Evolutionary conservation across 2,888 invertebrate species (phyloP), one percentile per base, ranked within the genome.

Genomic region (Oasisia sp.): DNA sequence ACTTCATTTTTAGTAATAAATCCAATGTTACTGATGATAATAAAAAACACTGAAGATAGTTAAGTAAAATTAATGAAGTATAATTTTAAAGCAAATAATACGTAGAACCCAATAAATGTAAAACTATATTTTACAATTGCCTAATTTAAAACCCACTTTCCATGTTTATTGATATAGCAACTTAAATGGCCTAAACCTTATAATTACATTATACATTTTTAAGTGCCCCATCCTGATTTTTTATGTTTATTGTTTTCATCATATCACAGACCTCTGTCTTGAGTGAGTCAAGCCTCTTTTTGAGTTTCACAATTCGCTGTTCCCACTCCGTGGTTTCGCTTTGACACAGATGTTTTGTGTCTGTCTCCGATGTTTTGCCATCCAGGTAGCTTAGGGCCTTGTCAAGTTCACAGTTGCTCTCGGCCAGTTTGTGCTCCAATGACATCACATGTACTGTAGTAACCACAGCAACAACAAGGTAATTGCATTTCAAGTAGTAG

Each of bases 261-360:
- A n/a, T 27, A 7, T n/a, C 74, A 74, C 74, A 74, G 27, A 74
- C 74, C 74, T 74, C 74, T 7, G 74, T 74, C n/a, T 74, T 74
- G 74, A 74, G 74, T 19, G 27, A 27, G 74, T 74, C 74, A 74
- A 74, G 74, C 74, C 74, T 74, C 74, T 74, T 74, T 74, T 74
- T 74, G 74, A 74, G 74, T 74, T 74, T 74, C 74, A 74, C 74
- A 74, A 74, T 74, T 74, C 74, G 74, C 74, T 74, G 74, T 74
- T 74, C 74, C 74, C 74, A 74, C 27, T 74, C 74, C 27, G 74
- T 74, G 1, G 74, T 74, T 4, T 74, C 74, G 27, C 74, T 74
- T 7, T 74, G 74, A 7, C 74, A 74, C n/a, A 27, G 5, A 74
- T 74, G 74, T 14, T 27, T 74, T n/a, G 74, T 27, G 7, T 74